Conservation (phyloP, 2,797 vertebrate species). For the Dryobates pubescens region DNA sequence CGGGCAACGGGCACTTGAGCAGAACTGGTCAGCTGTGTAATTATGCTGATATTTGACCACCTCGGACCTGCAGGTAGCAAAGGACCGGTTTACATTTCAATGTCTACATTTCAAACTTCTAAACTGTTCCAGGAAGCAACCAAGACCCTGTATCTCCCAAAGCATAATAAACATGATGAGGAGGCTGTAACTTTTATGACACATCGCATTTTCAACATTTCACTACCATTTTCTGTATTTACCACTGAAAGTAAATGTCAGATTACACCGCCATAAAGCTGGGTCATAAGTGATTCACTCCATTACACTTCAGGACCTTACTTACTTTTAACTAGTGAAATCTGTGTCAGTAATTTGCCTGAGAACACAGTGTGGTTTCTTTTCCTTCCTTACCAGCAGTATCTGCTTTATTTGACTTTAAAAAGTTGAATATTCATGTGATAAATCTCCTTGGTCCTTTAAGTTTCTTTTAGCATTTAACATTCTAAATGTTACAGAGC, state of each 20-base stretch:
- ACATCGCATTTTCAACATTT: constrained; percentile 70
- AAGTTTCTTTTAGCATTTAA: constrained; percentile 11
- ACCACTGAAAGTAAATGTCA: constrained; percentile 71
- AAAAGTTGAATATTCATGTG: neutral
- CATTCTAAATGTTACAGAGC: neutral
- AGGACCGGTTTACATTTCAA: constrained; percentile 44
- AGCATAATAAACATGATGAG: constrained; percentile 70
- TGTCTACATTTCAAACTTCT: constrained; percentile 42
- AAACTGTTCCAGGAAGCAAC: constrained; percentile 47
- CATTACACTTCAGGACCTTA: constrained; percentile 58
- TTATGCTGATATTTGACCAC: constrained; percentile 60
- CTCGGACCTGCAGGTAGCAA: constrained; percentile 6
- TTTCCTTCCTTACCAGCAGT: neutral
- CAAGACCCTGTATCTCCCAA: constrained; percentile 30
- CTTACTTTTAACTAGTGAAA: constrained; percentile 46
- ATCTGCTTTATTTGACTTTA: neutral
- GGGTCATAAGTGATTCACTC: constrained; percentile 68
- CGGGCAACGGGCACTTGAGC: constrained; percentile 48
- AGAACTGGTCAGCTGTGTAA: constrained; percentile 40
- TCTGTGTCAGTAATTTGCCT: neutral
- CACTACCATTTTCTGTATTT: constrained; percentile 72
- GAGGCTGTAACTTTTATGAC: constrained; percentile 70
- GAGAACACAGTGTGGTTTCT: neutral
- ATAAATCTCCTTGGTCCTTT: neutral
- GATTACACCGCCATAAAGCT: constrained; percentile 67